Evolutionary conservation across 1,140 invertebrate genomes (phyloP).

Genomic region (Cherax destructor): DNA sequence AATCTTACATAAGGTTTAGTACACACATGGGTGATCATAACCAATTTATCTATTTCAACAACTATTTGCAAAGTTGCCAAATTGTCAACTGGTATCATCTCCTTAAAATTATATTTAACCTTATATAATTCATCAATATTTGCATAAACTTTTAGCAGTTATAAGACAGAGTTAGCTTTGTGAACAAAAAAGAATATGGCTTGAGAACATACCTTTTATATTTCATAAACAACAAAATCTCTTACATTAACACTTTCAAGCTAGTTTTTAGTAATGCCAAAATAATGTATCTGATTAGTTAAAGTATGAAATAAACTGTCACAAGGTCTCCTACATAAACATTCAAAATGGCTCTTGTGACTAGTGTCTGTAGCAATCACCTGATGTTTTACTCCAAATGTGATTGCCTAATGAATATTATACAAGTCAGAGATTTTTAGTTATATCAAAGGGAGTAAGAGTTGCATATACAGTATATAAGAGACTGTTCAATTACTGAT

Average conservation of each 20-base stretch:
- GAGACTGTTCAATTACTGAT: slow-evolving; percentile 15
- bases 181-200: slow-evolving; percentile 13
- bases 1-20: slow-evolving; percentile 35
- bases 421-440: slow-evolving; percentile 1
- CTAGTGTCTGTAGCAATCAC: background rate
- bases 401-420: background rate
- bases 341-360: background rate
- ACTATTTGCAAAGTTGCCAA: slow-evolving; percentile 25
- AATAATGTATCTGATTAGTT: background rate
- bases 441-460: slow-evolving; percentile 4
- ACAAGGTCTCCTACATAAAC: background rate
- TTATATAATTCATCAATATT: slow-evolving; percentile 36
- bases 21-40: slow-evolving; percentile 14
- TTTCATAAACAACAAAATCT: slow-evolving; percentile 2
- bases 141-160: slow-evolving; percentile 21
- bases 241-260: background rate
- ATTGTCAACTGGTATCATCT: slow-evolving; percentile 4
- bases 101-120: slow-evolving; percentile 2
- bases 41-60: slow-evolving; percentile 9
- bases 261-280: background rate
- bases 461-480: slow-evolving; percentile 10
- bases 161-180: slow-evolving; percentile 1
- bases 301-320: background rate
- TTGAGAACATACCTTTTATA: background rate
- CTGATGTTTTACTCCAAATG: background rate